Evolutionary conservation across 2,888 invertebrate genomes (phyloP).

Genomic region (Gasteruption jaculator): DNA sequence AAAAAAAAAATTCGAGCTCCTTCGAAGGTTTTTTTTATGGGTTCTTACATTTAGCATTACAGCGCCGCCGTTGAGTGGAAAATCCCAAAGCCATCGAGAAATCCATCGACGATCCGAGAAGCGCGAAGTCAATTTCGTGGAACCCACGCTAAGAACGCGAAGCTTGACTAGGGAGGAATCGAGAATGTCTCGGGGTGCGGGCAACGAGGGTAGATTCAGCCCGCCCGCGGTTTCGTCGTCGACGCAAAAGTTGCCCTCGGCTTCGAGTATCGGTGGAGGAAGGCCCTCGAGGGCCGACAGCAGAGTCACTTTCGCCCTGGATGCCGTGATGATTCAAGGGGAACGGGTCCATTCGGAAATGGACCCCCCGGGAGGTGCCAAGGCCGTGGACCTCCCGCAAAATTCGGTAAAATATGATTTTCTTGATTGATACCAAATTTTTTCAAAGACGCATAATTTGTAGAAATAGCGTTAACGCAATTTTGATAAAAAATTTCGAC

Average conservation of each 20-base stretch:
- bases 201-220: constrained; percentile 22
- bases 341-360: too few species aligned
- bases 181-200: constrained; percentile 23
- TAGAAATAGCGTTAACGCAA: too few species aligned
- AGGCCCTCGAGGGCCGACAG: constrained; percentile 43
- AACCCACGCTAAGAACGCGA: constrained; percentile 41
- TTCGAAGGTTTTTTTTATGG: too few species aligned
- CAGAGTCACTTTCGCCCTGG: constrained; percentile 43
- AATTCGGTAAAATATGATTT: too few species aligned
- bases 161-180: constrained; percentile 46
- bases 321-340: constrained; percentile 30
- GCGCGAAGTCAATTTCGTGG: constrained; percentile 38
- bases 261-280: too few species aligned
- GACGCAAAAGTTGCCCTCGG: constrained; percentile 32
- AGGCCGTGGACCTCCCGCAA: too few species aligned
- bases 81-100: constrained; percentile 44
- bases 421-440: too few species aligned
- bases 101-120: constrained; percentile 41
- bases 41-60: too few species aligned
- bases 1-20: too few species aligned
- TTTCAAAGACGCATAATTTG: too few species aligned
- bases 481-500: too few species aligned
- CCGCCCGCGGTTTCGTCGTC: constrained; percentile 38
- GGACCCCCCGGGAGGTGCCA: too few species aligned
- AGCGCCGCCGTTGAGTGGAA: constrained; percentile 39